phyloP scores from a whole-genome alignment of 2,797 vertebrate genomes.

The Hemibagrus guttatus region DNA sequence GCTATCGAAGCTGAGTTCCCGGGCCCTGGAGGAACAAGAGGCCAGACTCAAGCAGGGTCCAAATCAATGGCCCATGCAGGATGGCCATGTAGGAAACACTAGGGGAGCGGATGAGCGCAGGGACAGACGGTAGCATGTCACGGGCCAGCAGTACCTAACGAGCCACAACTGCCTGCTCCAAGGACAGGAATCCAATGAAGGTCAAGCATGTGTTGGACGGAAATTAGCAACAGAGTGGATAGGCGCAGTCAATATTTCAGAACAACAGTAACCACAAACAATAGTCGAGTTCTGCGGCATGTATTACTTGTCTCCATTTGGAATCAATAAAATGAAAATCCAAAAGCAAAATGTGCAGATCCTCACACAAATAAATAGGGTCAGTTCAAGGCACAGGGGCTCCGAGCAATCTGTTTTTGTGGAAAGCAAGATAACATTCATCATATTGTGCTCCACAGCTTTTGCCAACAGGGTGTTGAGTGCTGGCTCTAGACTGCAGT shows the following conservation, averaged over 20 bases:
- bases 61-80: conserved; percentile 49
- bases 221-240: conserved; percentile 66
- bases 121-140: conserved; percentile 63
- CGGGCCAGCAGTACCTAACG: conserved; percentile 61
- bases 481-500: conserved; percentile 55
- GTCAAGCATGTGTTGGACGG: conserved; percentile 64
- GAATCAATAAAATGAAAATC: conserved; percentile 51
- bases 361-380: conserved; percentile 50
- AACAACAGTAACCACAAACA: conserved; percentile 63
- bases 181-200: conserved; percentile 57
- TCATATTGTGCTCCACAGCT: conserved; percentile 45
- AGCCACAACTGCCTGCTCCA: conserved; percentile 63
- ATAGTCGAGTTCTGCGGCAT: conserved; percentile 43
- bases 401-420: conserved; percentile 51
- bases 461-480: conserved; percentile 51
- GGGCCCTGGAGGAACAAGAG: conserved; percentile 40
- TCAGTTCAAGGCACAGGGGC: conserved; percentile 23
- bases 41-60: conserved; percentile 44
- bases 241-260: conserved; percentile 68
- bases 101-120: conserved; percentile 36
- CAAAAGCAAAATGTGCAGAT: conserved; percentile 12
- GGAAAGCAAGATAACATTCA: conserved; percentile 47
- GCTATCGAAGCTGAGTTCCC: conserved; percentile 26
- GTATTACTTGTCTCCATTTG: conserved; percentile 66
- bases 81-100: conserved; percentile 45